Percentiles rank a stretch among this genome's conserved stretches.
Conservation (phyloP, 2,888 invertebrate species). For the Isotomurus palustris region DNA sequence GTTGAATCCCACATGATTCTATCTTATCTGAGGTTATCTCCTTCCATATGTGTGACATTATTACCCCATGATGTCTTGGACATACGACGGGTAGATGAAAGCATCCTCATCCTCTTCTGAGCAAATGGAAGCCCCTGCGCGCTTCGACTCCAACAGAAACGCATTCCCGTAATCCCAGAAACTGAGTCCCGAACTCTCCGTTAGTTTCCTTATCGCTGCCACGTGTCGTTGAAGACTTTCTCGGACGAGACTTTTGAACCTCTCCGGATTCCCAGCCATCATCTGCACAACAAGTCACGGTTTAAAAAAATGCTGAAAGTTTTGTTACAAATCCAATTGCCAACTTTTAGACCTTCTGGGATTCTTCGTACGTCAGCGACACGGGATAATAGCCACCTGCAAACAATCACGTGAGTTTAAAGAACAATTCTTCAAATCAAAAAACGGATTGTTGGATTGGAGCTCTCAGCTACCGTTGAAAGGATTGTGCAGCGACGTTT, state of each 20-base stretch:
- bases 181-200: constrained; percentile 53
- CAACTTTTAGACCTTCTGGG: constrained; percentile 47
- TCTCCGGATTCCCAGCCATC: constrained; percentile 53
- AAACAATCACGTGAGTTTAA: neutral
- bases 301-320: constrained; percentile 12
- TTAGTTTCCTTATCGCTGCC: constrained; percentile 55
- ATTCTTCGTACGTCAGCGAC: constrained; percentile 53
- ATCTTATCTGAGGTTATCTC: constrained; percentile 48
- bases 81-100: constrained; percentile 60
- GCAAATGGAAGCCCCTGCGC: constrained; percentile 56
- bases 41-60: constrained; percentile 63
- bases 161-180: constrained; percentile 65
- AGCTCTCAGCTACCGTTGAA: constrained; percentile 50
- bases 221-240: constrained; percentile 58
- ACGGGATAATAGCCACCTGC: constrained; percentile 58
- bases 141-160: constrained; percentile 58
- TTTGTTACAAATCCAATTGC: neutral
- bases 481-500: constrained; percentile 61
- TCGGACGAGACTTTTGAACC: constrained; percentile 55
- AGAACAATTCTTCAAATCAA: neutral
- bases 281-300: constrained; percentile 41
- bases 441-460: neutral
- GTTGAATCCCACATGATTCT: constrained; percentile 8
- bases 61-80: constrained; percentile 63
- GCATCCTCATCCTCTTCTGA: constrained; percentile 29